Evolutionary conservation across 2,113 vertebrate species (phyloP), one percentile per base, ranked within the genome.

Genomic region (Austrofundulus limnaeus): DNA sequence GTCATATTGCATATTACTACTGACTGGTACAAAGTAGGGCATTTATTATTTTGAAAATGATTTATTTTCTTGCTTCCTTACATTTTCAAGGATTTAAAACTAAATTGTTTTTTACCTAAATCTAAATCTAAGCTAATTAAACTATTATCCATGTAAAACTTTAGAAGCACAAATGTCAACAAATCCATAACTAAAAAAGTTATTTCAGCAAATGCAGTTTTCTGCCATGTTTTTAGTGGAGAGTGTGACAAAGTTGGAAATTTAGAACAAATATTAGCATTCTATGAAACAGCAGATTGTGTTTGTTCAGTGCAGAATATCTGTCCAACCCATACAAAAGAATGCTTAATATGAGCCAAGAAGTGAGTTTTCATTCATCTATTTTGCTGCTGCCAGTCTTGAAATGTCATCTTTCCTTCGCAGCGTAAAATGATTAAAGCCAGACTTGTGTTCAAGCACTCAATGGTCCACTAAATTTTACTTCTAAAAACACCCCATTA

Each of bases 341-440:
- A 28, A 21, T 8, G 24, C 58, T 69, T 59, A 25, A 47, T 34
- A 37, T 61, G 23, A 60, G n/a, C 46, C 31, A 50, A 49, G 57
- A 21, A 3, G 34, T 41, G 11, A n/a, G 2, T 11, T 52, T 16
- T 60, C 61, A 49, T 34, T 49, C 25, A 46, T 25, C 24, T 59
- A 13, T 61, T 43, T 38, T 67, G 12, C 49, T 31, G 19, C 42
- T 39, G 19, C 42, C 24, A 56, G 21, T 39, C 20, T 19, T 63
- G 43, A 43, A 71, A 49, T 54, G 21, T 43, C 42, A 21, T 31
- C 5, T 11, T 10, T 37, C 10, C 55, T 14, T n/a, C 52, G 17
- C 17, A 16, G n/a, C 54, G 10, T 25, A 45, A 65, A 60, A 47
- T 19, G 10, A 56, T 5, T 38, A 28, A 42, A 72, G 2, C 2